These are phyloP conservation scores for Amblyraja radiata DNA, from an alignment of 2,797 vertebrate genomes.

Conservation along the genomic window DNA sequence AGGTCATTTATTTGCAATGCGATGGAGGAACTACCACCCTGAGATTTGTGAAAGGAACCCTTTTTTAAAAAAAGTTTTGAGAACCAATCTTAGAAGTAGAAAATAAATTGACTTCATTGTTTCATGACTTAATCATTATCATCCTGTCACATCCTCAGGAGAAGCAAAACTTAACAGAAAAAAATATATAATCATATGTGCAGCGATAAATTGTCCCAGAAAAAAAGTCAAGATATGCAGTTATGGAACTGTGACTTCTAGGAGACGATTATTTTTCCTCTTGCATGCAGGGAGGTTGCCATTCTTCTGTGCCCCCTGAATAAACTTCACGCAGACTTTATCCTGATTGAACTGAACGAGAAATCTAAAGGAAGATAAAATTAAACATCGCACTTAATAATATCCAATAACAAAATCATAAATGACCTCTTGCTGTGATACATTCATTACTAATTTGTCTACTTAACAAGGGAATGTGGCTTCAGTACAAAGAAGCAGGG, in stretches of 20 bases:
- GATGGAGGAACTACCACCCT: neutral
- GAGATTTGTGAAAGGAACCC: slow-evolving; percentile 1
- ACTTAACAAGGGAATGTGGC: neutral
- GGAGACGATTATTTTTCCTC: slow-evolving; percentile 93
- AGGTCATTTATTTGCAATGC: neutral
- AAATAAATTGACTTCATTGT: neutral
- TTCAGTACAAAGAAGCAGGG: neutral
- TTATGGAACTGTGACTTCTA: slow-evolving; percentile 87
- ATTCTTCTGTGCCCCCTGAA: slow-evolving; percentile 79
- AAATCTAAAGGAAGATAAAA: slow-evolving; percentile 65
- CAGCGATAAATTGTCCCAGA: slow-evolving; percentile 58
- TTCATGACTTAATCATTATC: slow-evolving; percentile 43
- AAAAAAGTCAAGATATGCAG: slow-evolving; percentile 46
- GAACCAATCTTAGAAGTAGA: neutral
- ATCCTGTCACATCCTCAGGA: slow-evolving; percentile 50
- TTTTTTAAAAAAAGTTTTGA: neutral
- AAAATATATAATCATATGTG: slow-evolving; percentile 63
- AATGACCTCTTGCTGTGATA: too few relatives aligned
- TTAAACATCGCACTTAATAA: slow-evolving; percentile 5
- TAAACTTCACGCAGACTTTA: slow-evolving; percentile 97
- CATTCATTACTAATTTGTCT: neutral
- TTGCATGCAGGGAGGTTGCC: slow-evolving; percentile 83
- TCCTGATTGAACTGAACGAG: slow-evolving; percentile 95
- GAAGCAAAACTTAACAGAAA: slow-evolving; percentile 46
- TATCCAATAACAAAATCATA: neutral